Evolutionary conservation across 2,113 vertebrate genomes (phyloP).

Genomic region (Zapornia atra): DNA sequence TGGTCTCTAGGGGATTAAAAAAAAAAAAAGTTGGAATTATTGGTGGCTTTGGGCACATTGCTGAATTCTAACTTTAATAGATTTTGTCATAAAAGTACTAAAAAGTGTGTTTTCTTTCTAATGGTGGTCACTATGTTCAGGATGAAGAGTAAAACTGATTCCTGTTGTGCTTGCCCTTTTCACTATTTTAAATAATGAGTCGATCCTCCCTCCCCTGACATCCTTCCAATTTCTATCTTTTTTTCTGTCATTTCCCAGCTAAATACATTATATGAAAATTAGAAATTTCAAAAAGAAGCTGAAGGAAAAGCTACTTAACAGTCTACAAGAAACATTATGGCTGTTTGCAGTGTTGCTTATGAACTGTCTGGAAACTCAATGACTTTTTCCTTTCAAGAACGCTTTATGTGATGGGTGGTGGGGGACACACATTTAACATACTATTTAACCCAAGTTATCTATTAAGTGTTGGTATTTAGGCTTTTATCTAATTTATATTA

Average conservation of each 20-base stretch:
- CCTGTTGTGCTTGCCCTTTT: neutral
- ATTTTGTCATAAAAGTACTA: neutral
- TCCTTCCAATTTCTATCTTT: neutral
- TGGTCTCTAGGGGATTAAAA: neutral
- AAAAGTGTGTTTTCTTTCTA: neutral
- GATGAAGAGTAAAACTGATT: neutral
- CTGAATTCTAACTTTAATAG: neutral
- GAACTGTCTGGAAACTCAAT: neutral
- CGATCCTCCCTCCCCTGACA: neutral
- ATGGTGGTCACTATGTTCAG: neutral
- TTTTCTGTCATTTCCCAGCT: neutral
- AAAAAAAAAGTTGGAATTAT: neutral
- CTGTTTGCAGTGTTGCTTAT: neutral
- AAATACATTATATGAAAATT: neutral
- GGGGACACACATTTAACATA: neutral
- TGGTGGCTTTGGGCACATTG: neutral
- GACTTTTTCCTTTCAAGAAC: neutral
- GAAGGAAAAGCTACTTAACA: neutral
- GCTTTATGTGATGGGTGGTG: neutral
- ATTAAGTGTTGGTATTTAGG: neutral
- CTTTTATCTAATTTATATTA: neutral
- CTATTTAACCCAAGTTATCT: neutral
- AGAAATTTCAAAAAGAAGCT: neutral
- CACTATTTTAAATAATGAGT: neutral
- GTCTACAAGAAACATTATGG: neutral